phyloP scores from a whole-genome alignment of 2,113 vertebrate genomes.

The Pavo muticus region DNA sequence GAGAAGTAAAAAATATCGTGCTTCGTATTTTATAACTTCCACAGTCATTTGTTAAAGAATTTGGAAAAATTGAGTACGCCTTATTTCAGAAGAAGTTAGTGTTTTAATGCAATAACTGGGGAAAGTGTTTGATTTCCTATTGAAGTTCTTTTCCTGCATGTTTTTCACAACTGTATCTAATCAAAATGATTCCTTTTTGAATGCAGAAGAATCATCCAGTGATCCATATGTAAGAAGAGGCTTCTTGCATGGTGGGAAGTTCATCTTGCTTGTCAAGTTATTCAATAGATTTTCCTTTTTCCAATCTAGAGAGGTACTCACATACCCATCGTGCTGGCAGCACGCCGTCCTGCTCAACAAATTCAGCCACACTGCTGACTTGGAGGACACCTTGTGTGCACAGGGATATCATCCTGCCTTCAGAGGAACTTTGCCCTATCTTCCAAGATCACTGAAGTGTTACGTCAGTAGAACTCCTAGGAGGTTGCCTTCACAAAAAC shows the following conservation, averaged over 20 bases:
- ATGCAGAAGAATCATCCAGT: background rate
- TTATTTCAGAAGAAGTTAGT: background rate
- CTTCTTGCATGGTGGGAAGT: fast-evolving
- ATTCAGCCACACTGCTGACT: slow-evolving; percentile 78
- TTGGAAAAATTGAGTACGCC: background rate
- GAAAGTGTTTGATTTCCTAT: background rate
- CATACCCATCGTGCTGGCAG: slow-evolving; percentile 87
- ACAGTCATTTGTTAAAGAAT: background rate
- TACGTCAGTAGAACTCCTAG: slow-evolving; percentile 77
- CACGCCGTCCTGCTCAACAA: slow-evolving; percentile 91
- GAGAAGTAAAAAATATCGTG: background rate
- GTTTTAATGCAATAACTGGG: background rate
- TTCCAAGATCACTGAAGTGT: slow-evolving; percentile 80
- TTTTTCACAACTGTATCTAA: background rate
- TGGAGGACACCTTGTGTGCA: slow-evolving; percentile 77
- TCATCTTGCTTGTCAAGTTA: background rate
- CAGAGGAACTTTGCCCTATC: slow-evolving; percentile 51
- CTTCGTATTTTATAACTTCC: background rate
- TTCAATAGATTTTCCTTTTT: background rate
- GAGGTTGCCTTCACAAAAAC: slow-evolving; percentile 85
- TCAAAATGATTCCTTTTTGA: background rate
- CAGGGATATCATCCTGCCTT: slow-evolving; percentile 83
- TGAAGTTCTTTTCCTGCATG: background rate
- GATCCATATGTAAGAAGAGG: background rate
- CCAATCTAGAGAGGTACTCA: slow-evolving; percentile 81